Base-by-base conservation (phyloP, 2,888 invertebrate genomes). In the Ctena decussata region DNA sequence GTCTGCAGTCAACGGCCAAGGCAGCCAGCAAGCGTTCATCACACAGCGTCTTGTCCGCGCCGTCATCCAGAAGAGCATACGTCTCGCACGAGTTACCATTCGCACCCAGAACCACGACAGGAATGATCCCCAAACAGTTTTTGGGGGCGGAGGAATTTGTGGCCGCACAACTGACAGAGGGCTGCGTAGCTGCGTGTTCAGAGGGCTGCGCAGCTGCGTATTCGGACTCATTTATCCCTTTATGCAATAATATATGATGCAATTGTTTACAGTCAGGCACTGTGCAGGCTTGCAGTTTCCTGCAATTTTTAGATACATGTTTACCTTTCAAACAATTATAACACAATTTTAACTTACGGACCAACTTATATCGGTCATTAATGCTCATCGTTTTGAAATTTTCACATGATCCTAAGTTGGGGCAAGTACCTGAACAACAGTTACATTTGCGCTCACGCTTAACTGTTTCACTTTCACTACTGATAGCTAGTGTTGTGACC, bases 241-340 rank as follows among this genome's bases (percentile, higher is more conserved):
- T 80, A 79, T 82, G 78, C 37, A 79, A 73, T n/a, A 85, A 53
- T 27, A 39, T 18, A 75, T 82, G 60, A 44, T 82, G 82, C 53
- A 78, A 79, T 37, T 5, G 6, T n/a, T 71, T 73, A 70, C 81
- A 81, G 27, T 39, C n/a, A 41, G 37, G 57, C n/a, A n/a, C n/a
- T n/a, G n/a, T n/a, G n/a, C n/a, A n/a, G n/a, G n/a, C n/a, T n/a
- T n/a, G n/a, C n/a, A 18, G 46, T 46, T 46, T 77, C 44, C 81
- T 81, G 75, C 82, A 85, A 74, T 49, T 11, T 15, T 39, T 75
- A 41, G 79, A 78, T 39, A 81, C n/a, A 53, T 85, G 81, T 21
- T 85, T 85, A 15, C 69, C 74, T n/a, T n/a, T n/a, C n/a, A n/a
- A n/a, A n/a, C n/a, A n/a, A n/a, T n/a, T n/a, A n/a, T n/a, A n/a